These are phyloP conservation scores for Bombylius discolor DNA, from an alignment of 2,888 invertebrate genomes.

Conservation along the genomic window DNA sequence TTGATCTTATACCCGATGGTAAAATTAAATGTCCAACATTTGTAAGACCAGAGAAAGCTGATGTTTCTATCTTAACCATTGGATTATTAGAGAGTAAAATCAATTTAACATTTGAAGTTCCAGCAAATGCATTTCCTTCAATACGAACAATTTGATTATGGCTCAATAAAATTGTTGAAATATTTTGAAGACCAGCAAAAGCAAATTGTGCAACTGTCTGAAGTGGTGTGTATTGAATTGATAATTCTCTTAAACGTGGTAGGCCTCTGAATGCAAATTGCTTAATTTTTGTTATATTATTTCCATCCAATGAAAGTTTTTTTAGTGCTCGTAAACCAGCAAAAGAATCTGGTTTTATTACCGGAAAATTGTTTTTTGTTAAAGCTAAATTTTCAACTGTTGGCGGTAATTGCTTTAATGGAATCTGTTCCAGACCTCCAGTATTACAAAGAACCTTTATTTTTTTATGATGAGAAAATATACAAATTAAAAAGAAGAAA, in stretches of 20 bases:
- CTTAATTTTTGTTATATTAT: conserved; percentile 70
- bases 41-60: conserved; percentile 72
- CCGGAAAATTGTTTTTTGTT: conserved; percentile 71
- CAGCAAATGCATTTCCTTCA: conserved; percentile 71
- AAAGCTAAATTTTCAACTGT: conserved; percentile 74
- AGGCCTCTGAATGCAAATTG: conserved; percentile 78
- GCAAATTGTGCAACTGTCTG: conserved; percentile 68
- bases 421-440: conserved; percentile 67
- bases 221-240: conserved; percentile 77
- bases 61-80: conserved; percentile 61
- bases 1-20: conserved; percentile 61
- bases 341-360: conserved; percentile 72
- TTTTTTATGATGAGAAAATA: conserved; percentile 7
- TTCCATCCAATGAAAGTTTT: conserved; percentile 73
- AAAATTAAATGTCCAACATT: conserved; percentile 73
- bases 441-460: conserved; percentile 79
- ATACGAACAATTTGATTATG: conserved; percentile 59
- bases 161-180: conserved; percentile 55
- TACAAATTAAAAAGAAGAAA: too few species aligned
- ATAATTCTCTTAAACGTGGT: conserved; percentile 60
- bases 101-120: conserved; percentile 68
- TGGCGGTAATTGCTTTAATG: conserved; percentile 56
- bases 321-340: conserved; percentile 64
- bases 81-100: conserved; percentile 78
- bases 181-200: conserved; percentile 71